phyloP scores from a whole-genome alignment of 2,888 invertebrate genomes.

The Nipponacmea schrenckii region DNA sequence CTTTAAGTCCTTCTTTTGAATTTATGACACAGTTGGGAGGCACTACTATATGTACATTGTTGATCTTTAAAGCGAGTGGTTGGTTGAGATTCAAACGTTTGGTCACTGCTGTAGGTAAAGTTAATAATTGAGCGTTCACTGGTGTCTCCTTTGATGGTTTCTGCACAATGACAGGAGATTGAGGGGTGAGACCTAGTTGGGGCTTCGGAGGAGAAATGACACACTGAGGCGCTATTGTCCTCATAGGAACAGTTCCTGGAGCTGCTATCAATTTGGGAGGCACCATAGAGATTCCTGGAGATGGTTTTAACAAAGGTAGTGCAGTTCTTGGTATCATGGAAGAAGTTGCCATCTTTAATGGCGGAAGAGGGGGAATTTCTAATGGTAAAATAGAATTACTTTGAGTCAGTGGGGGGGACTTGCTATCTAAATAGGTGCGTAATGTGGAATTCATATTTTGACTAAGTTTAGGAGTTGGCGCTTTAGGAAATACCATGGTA shows the following conservation, averaged over 20 bases:
- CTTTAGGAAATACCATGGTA: no score
- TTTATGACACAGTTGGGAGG: constrained; percentile 58
- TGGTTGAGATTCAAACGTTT: constrained; percentile 49
- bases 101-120: constrained; percentile 53
- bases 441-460: not conserved
- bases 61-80: constrained; percentile 56
- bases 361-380: constrained; percentile 16
- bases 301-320: not conserved
- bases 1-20: constrained; percentile 51
- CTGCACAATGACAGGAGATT: constrained; percentile 5
- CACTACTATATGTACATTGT: constrained; percentile 52
- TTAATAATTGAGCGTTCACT: constrained; percentile 53
- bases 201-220: not conserved
- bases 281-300: constrained; percentile 13
- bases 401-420: not conserved
- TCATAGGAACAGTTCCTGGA: constrained; percentile 15
- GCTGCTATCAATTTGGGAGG: constrained; percentile 23
- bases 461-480: not conserved
- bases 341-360: not conserved
- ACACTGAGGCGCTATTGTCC: constrained; percentile 22
- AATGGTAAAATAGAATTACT: not conserved
- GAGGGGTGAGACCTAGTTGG: constrained; percentile 1
- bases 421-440: not conserved
- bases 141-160: constrained; percentile 14
- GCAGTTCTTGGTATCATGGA: constrained; percentile 1